Percentiles rank a stretch among this genome's conserved stretches.
phyloP scores from a whole-genome alignment of 2,797 vertebrate genomes.

The Poecilia wingei region DNA sequence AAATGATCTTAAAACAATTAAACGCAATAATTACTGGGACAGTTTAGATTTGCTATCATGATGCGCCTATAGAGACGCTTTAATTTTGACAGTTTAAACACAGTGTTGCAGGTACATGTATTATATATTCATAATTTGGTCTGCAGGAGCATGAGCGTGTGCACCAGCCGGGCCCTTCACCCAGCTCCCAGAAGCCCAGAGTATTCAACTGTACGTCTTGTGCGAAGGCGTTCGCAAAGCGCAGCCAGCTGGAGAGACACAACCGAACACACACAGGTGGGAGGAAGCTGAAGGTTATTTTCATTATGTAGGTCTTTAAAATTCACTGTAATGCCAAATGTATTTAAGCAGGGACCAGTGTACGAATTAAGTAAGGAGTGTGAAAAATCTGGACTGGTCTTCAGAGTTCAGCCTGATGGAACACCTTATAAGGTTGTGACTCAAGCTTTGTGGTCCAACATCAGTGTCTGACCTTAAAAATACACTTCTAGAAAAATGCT shows the following conservation, averaged over 20 bases:
- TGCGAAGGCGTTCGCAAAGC: conserved; percentile 95
- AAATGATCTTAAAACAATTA: too few species aligned
- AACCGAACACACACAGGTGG: conserved; percentile 97
- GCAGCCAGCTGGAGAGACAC: conserved; percentile 96
- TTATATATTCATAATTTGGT: background rate
- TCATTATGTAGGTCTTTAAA: background rate
- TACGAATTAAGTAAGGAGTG: background rate
- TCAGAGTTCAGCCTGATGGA: too few species aligned
- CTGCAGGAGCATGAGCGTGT: conserved; percentile 93
- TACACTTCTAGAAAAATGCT: background rate
- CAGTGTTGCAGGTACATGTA: background rate
- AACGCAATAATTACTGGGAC: too few species aligned
- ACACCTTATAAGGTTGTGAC: background rate
- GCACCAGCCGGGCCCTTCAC: conserved; percentile 91
- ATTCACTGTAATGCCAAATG: background rate
- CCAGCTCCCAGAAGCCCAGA: conserved; percentile 93
- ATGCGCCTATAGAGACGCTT: too few species aligned
- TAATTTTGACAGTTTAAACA: background rate
- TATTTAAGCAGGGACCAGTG: background rate
- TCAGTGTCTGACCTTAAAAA: background rate
- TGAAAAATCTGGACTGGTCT: background rate
- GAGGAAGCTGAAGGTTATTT: background rate
- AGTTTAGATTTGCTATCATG: too few species aligned
- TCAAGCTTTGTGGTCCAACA: background rate
- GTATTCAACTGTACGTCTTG: conserved; percentile 92